Percentiles rank a stretch among this genome's conserved stretches.
phyloP scores from a whole-genome alignment of 1,140 invertebrate genomes.

The Oryzaephilus surinamensis region DNA sequence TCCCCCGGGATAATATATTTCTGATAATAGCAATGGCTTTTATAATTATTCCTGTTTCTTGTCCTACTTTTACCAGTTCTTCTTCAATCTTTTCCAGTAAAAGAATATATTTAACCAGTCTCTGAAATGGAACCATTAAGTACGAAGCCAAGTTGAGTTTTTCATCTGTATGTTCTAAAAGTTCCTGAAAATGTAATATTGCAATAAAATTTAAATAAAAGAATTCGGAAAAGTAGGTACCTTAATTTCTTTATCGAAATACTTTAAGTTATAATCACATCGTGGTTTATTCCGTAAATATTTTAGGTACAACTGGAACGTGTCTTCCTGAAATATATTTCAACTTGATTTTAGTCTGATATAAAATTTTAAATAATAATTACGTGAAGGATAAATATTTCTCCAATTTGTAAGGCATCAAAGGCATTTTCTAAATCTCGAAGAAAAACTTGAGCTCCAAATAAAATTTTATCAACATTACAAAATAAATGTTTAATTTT shows the following conservation, averaged over 20 bases:
- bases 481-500: not conserved
- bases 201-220: constrained; percentile 9
- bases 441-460: not conserved
- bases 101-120: constrained; percentile 26
- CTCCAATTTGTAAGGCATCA: no score
- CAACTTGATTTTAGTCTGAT: not conserved
- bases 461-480: not conserved
- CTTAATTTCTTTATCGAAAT: constrained; percentile 18
- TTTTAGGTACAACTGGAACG: constrained; percentile 26
- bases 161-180: constrained; percentile 23
- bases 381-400: no score
- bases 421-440: no score
- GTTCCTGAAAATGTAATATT: no score
- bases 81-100: constrained; percentile 26
- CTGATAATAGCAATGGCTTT: no score
- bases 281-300: constrained; percentile 27
- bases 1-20: no score
- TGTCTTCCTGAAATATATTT: constrained; percentile 21
- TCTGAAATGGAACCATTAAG: constrained; percentile 27
- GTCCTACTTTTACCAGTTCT: constrained; percentile 15
- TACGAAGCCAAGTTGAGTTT: constrained; percentile 23
- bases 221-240: constrained; percentile 12
- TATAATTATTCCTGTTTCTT: constrained; percentile 7
- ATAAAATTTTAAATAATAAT: no score
- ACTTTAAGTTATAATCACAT: constrained; percentile 18